Conservation (phyloP, 2,888 invertebrate genomes). For the Rhagonycha lutea region DNA sequence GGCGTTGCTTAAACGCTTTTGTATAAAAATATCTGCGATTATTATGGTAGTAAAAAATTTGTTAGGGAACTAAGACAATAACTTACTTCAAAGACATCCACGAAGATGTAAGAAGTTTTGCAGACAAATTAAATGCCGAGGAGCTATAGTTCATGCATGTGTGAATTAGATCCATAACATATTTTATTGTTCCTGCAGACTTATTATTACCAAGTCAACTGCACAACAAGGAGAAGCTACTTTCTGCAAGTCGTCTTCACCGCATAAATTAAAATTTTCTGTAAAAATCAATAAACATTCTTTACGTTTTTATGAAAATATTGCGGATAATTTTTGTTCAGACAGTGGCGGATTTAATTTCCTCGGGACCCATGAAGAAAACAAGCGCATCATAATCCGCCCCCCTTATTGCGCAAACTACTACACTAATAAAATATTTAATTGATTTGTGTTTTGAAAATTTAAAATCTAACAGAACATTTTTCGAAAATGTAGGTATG, state of each 20-base stretch:
- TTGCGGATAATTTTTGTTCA: too few species aligned
- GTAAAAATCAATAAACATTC: neutral
- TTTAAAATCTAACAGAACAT: neutral
- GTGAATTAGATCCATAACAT: neutral
- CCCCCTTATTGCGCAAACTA: too few species aligned
- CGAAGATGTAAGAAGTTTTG: neutral
- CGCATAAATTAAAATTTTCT: neutral
- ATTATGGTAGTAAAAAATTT: neutral
- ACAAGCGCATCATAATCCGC: too few species aligned
- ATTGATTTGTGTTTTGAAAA: neutral
- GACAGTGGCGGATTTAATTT: too few species aligned
- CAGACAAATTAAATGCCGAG: neutral
- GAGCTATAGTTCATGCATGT: neutral
- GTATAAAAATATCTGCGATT: neutral
- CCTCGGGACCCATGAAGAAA: too few species aligned
- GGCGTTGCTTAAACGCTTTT: neutral
- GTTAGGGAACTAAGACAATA: neutral
- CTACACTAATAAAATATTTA: neutral
- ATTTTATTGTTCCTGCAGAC: neutral
- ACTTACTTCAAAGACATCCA: neutral
- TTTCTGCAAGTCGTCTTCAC: neutral
- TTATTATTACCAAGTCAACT: neutral
- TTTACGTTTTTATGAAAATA: neutral
- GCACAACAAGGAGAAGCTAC: neutral
- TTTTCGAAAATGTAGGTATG: neutral